Base-by-base conservation (phyloP, 2,113 vertebrate species). In the Prunella fulvescens region DNA sequence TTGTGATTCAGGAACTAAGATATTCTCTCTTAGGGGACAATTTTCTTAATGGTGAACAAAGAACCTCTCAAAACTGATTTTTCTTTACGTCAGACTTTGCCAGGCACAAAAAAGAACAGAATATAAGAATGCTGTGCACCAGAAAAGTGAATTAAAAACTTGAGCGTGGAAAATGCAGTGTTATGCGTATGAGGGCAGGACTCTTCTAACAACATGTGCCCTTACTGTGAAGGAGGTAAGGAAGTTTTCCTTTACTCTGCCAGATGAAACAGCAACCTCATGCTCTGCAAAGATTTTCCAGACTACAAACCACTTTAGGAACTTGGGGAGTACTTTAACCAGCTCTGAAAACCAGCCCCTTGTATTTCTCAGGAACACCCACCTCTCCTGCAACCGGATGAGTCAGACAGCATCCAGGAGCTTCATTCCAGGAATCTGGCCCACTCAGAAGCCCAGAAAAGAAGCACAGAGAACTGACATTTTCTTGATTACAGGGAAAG, bases 191-290 rank as follows among this genome's bases (percentile, higher is more conserved):
- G 11, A 1, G 3, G 64, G n/a, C 81, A 88, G 48, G 64, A 51
- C 33, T 82, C 69, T 60, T 37, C 64, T 78, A 71, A 22, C 24
- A 66, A 73, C 2, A 2, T 0, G 0, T 82, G 39, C 12, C 22
- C 44, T 80, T 78, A 51, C 11, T 81, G 56, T 83, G 82, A 90
- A 86, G 64, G 19, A 92, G 47, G 56, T 77, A 93, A 88, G 50
- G 39, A 93, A 86, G 90, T 81, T 39, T 83, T 88, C 45, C 20
- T 69, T 87, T 53, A 33, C 23, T 58, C 54, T 90, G 92, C 71
- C 94, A 92, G 58, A 92, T 85, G 74, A 93, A 92, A 92, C 40
- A 93, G 33, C 47, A 86, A 47, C 26, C 39, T 77, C 60, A 64
- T 39, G 33, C 40, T 79, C 71, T 77, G 66, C 39, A 39, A 91